phyloP scores from a whole-genome alignment of 2,113 vertebrate species.

The Hypocryptadius cinnamomeus region DNA sequence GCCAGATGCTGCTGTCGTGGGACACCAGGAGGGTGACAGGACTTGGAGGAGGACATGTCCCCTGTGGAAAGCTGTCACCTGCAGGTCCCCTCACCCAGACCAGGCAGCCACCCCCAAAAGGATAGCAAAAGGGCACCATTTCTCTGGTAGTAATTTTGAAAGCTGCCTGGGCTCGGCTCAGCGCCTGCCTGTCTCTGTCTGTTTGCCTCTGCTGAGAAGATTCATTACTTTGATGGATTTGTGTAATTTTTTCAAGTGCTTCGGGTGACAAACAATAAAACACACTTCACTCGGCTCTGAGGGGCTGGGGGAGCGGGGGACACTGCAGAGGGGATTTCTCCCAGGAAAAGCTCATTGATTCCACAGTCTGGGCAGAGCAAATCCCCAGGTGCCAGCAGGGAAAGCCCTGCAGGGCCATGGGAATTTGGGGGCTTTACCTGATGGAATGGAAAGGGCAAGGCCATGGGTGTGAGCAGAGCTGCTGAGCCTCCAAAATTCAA shows the following conservation, averaged over 20 bases:
- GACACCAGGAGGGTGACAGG: neutral
- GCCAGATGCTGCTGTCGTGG: neutral
- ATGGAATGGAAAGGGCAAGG: neutral
- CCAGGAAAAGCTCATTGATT: neutral
- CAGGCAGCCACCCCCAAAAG: neutral
- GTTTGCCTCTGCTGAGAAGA: slow-evolving; percentile 51
- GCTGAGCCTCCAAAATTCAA: neutral
- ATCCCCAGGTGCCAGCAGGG: neutral
- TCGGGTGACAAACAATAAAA: slow-evolving; percentile 59
- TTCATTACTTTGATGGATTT: slow-evolving; percentile 70
- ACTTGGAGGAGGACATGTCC: neutral
- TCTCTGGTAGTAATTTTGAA: slow-evolving; percentile 51
- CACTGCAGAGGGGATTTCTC: neutral
- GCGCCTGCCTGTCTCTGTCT: slow-evolving; percentile 59
- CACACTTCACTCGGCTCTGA: neutral
- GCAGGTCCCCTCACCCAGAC: neutral
- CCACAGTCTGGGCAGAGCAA: neutral
- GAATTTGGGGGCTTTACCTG: neutral
- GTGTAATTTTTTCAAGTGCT: slow-evolving; percentile 68
- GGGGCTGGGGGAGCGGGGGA: neutral
- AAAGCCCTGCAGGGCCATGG: neutral
- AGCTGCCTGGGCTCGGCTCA: slow-evolving; percentile 13
- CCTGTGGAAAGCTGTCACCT: neutral
- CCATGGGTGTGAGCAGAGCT: neutral
- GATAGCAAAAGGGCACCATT: neutral